These are phyloP conservation scores for Nerophis ophidion DNA, from an alignment of 2,113 vertebrate genomes.

Conservation along the genomic window DNA sequence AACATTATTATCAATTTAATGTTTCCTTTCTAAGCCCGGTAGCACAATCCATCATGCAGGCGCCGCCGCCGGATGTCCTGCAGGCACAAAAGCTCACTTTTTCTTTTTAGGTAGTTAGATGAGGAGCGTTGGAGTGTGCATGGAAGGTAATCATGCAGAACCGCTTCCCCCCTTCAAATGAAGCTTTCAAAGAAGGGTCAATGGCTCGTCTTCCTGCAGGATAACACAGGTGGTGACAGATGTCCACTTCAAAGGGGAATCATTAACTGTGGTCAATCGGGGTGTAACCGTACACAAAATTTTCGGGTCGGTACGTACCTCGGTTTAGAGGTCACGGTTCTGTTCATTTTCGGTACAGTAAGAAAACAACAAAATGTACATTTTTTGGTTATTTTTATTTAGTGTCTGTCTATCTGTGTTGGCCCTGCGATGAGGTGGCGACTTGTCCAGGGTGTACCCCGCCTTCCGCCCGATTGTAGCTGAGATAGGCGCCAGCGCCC, in stretches of 20 bases:
- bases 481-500: no score
- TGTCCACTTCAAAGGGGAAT: background rate
- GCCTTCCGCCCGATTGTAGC: no score
- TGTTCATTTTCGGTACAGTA: no score
- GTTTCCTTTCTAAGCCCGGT: conserved; percentile 29
- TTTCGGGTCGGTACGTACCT: no score
- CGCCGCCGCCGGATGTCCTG: background rate
- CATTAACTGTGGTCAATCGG: no score
- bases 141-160: conserved; percentile 10
- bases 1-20: conserved; percentile 33
- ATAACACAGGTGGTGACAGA: background rate
- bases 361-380: no score
- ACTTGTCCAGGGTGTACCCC: no score
- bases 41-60: conserved; percentile 29
- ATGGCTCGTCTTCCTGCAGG: conserved; percentile 1
- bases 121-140: conserved; percentile 4
- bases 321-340: no score
- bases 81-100: background rate
- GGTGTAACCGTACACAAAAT: no score
- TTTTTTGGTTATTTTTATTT: no score
- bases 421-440: no score
- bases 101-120: conserved; percentile 14
- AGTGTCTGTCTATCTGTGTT: no score
- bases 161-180: conserved; percentile 4
- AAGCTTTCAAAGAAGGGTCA: conserved; percentile 7